A percentile compares a stretch with the other conserved stretches of the same genome.
phyloP scores from a whole-genome alignment of 2,888 invertebrate genomes.

The Drosophila lacicola region DNA sequence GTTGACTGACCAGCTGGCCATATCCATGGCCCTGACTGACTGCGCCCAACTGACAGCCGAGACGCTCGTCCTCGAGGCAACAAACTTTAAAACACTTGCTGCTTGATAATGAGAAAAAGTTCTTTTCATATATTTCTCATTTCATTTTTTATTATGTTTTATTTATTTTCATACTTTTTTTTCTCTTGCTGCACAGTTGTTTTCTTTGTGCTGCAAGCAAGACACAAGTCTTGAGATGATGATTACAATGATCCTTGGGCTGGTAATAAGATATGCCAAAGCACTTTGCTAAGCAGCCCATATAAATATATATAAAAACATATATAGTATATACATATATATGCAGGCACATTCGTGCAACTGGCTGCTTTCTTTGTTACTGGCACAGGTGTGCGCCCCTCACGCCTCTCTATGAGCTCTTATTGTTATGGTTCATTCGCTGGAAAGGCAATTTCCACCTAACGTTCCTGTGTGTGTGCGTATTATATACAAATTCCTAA shows the following conservation, averaged over 20 bases:
- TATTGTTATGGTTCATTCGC: slow-evolving; percentile 11
- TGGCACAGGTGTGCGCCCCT: slow-evolving; percentile 28
- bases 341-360: slow-evolving; percentile 1
- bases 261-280: slow-evolving; percentile 68
- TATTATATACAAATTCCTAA: not conserved
- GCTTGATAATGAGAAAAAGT: slow-evolving; percentile 73
- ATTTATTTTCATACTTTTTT: slow-evolving; percentile 13
- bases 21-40: slow-evolving; percentile 54
- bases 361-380: slow-evolving; percentile 44
- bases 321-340: not conserved
- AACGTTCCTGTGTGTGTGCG: not conserved
- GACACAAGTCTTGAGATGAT: slow-evolving; percentile 56
- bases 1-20: slow-evolving; percentile 56
- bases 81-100: slow-evolving; percentile 67
- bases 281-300: slow-evolving; percentile 63
- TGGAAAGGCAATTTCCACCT: slow-evolving; percentile 19
- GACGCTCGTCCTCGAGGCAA: slow-evolving; percentile 10
- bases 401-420: not conserved
- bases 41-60: slow-evolving; percentile 12
- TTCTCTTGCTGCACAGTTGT: slow-evolving; percentile 14
- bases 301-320: not conserved
- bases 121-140: slow-evolving; percentile 30
- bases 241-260: slow-evolving; percentile 67
- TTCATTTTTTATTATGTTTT: slow-evolving; percentile 30
- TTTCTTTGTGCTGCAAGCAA: slow-evolving; percentile 45